These are phyloP conservation scores for Epinotia bilunana DNA, from an alignment of 2,888 invertebrate species.

Conservation along the genomic window DNA sequence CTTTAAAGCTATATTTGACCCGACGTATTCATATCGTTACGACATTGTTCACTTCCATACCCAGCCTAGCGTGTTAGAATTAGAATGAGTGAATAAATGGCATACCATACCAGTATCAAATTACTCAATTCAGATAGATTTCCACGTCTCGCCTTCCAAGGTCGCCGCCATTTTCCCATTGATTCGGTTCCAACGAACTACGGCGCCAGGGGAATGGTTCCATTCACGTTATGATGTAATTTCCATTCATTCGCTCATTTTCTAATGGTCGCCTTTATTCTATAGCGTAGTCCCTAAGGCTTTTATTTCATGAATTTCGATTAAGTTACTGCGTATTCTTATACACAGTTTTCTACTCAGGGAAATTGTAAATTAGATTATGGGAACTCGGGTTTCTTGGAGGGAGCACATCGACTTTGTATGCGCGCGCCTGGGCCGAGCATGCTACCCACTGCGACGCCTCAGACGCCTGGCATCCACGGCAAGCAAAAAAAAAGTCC, in stretches of 20 bases:
- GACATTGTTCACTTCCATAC: background rate
- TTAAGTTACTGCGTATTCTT: slow-evolving; percentile 17
- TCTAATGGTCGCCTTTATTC: slow-evolving; percentile 8
- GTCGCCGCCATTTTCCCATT: slow-evolving; percentile 27
- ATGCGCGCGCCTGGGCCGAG: no score
- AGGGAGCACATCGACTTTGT: no score
- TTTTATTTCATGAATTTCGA: slow-evolving; percentile 31
- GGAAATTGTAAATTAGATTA: slow-evolving; percentile 15
- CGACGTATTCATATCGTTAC: background rate
- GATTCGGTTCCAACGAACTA: slow-evolving; percentile 10
- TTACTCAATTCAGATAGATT: background rate
- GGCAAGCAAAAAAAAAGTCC: no score
- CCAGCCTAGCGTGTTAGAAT: background rate
- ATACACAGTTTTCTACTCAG: slow-evolving; percentile 29
- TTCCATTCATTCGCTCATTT: slow-evolving; percentile 29
- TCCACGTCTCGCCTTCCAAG: slow-evolving; percentile 7
- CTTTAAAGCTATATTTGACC: background rate
- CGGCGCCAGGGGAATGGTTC: slow-evolving; percentile 19
- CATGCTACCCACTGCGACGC: no score
- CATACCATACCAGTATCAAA: background rate
- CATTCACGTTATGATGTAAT: slow-evolving; percentile 15
- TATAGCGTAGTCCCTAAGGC: slow-evolving; percentile 23
- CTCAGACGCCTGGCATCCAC: no score
- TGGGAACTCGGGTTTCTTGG: background rate
- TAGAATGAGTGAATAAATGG: background rate